Base-by-base conservation (phyloP, 2,888 invertebrate species). In the Busseola fusca region DNA sequence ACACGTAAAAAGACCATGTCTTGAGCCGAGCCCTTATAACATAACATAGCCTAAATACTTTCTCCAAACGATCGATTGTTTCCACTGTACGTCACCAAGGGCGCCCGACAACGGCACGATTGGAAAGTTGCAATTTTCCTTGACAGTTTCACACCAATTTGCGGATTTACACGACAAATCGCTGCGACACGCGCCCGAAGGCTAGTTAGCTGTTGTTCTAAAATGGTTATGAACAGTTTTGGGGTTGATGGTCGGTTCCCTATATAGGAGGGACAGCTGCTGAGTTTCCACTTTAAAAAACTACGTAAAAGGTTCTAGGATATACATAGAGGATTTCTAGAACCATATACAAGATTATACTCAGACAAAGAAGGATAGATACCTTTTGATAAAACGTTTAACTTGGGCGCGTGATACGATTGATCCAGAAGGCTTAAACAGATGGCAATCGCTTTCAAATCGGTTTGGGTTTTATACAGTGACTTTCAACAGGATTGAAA, bases 121-220 rank as follows among this genome's bases (percentile, higher is more conserved):
- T 80, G 80, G 88, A 88, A 88, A 88, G 88, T 81, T 50, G 88
- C 82, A 84, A 88, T 88, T 88, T 88, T 84, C 86, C 70, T 76
- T 72, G 67, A 79, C 85, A 84, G 89, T 90, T 93, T 92, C 91
- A 90, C 91, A 90, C 88, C 89, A 87, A 90, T 92, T 90, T 90
- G 88, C 88, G 77, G 86, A 90, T 91, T 89, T 86, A 87, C 86
- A 87, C 87, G 89, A 91, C 89, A 90, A 91, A 90, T 89, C 81
- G 86, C 75, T 78, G 82, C 80, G 85, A 81, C 88, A 85, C 81
- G 86, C 81, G 78, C 81, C 84, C 64, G 72, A 64, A 27, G 80
- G 79, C 79, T 65, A 56, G 67, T 70, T 76, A 68, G 60, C 50
- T 63, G 54, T 68, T 72, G 59, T 58, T 62, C 70, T 68, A 63